Evolutionary conservation across 1,140 invertebrate genomes (phyloP), one percentile per base, ranked within the genome.

Genomic region (Bilobella aurantiaca): DNA sequence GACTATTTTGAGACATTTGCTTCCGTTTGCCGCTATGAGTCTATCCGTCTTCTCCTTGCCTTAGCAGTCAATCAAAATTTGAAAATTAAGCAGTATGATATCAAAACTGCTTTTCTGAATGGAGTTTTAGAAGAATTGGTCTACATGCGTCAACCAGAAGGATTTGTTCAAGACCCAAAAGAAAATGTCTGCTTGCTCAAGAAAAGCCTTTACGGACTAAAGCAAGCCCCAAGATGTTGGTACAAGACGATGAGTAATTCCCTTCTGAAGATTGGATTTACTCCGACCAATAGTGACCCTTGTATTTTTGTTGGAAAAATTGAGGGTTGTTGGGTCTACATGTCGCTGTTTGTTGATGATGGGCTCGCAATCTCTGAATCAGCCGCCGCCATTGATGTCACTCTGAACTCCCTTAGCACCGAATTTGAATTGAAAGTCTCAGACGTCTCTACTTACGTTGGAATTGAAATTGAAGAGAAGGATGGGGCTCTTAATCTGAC

Each of bases 151-250:
- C 69, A 74, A 65, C 77, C 77, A 32, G 46, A 69, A 62, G 75
- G 72, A 42, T 71, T 73, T 23, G 64, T 67, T 61, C 59, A 66
- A 46, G 27, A 53, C 8, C 58, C 42, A 16, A 57, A 64, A 16
- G 72, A 62, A 21, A 2, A 12, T 2, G 49, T 64, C 21, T 57
- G 34, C 21, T n/a, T 21, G 3, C 49, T 64, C 14, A 56, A 29
- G 23, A 64, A 64, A 29, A 74, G 74, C 23, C 31, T 80, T 3
- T 80, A 80, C 65, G 76, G 76, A 3, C 57, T 80, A 14, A 78
- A 79, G 66, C 77, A 81, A 69, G 74, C 76, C 23, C 74, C 76
- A 25, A 69, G 75, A 30, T 73, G 69, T 21, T 80, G 77, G 77
- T 77, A 79, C 67, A 71, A 75, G 8, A 71, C 29, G 28, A 21